Base-by-base conservation (phyloP, 2,113 vertebrate species). In the Orycteropus afer region DNA sequence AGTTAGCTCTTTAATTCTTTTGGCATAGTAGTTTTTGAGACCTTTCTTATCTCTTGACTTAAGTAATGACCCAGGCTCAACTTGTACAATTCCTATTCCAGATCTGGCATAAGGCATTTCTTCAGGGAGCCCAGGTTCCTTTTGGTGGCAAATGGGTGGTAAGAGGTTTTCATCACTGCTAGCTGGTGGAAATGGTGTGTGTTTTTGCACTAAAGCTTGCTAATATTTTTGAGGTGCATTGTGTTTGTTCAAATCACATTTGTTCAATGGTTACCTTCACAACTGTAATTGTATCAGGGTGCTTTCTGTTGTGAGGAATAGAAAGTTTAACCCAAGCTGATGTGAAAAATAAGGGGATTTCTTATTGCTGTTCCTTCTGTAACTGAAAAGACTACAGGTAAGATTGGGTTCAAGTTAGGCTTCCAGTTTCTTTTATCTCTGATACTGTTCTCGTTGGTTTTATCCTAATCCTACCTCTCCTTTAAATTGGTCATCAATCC, bases 241-340 rank as follows among this genome's bases (percentile, higher is more conserved):
- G 8, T 53, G 61, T 92, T 77, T 96, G 77, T 90, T 95, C 67
- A 90, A 81, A 32, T 90, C 27, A 45, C 45, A 74, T 83, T 71
- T 93, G 23, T 85, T 94, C 82, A 79, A 34, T 76, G 79, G 29
- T 9, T 18, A 37, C 67, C 86, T 69, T 95, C 42, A 78, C 49
- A 92, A 69, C 51, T 78, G 25, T 84, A 71, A 69, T 55, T 78
- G 25, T 84, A 71, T 82, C 69, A 79, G 55, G 84, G 82, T 85
- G 22, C 25, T 91, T 78, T 55, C 27, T 74, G 82, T 86, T 85
- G 82, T 7, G 74, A 85, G 27, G 25, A 92, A 69, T 22, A 88
- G 76, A 95, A 86, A 86, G 67, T 90, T 2, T 90, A n/a, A n/a
- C n/a, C 18, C 45, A 93, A 73, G n/a, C 9, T 86, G 55, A 93